These are phyloP conservation scores for Cirrhinus mrigala DNA, from an alignment of 2,797 vertebrate species.

Conservation along the genomic window DNA sequence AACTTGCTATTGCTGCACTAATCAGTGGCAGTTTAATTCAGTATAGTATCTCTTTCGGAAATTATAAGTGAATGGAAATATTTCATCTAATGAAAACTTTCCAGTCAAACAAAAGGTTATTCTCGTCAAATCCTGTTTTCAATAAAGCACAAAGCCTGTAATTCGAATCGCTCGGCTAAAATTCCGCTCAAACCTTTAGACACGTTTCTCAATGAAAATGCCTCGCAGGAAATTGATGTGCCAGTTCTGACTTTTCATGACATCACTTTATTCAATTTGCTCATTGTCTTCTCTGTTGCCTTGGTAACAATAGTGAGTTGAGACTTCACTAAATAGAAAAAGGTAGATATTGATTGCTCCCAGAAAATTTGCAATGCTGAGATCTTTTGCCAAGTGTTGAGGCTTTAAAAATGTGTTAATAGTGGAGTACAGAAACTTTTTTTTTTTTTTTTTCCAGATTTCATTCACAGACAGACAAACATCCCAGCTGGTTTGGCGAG, in stretches of 20 bases:
- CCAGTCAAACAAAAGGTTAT: slow-evolving; percentile 1
- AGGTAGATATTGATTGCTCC: slow-evolving; percentile 21
- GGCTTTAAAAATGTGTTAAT: neutral
- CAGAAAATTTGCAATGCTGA: slow-evolving; percentile 17
- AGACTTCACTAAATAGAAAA: slow-evolving; percentile 19
- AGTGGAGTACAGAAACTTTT: neutral
- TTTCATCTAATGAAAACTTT: neutral
- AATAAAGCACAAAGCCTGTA: neutral
- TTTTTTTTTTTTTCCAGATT: neutral
- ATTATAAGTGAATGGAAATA: neutral
- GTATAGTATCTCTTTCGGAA: neutral
- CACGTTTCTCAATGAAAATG: slow-evolving; percentile 19
- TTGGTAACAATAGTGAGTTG: slow-evolving; percentile 41
- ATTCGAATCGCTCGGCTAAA: slow-evolving; percentile 8
- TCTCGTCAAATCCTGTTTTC: slow-evolving; percentile 1
- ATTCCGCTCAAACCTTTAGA: neutral
- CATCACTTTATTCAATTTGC: slow-evolving; percentile 31
- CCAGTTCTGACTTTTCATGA: slow-evolving; percentile 30
- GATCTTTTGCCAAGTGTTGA: slow-evolving; percentile 1
- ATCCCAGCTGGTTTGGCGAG: neutral
- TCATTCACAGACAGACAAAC: slow-evolving; percentile 1
- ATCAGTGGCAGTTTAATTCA: neutral
- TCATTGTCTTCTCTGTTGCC: slow-evolving; percentile 43
- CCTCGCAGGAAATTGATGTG: slow-evolving; percentile 29
- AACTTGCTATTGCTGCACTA: slow-evolving; percentile 3